Evolutionary conservation across 1,140 invertebrate genomes (phyloP).

Genomic region (Macrotrachela quadricornifera): DNA sequence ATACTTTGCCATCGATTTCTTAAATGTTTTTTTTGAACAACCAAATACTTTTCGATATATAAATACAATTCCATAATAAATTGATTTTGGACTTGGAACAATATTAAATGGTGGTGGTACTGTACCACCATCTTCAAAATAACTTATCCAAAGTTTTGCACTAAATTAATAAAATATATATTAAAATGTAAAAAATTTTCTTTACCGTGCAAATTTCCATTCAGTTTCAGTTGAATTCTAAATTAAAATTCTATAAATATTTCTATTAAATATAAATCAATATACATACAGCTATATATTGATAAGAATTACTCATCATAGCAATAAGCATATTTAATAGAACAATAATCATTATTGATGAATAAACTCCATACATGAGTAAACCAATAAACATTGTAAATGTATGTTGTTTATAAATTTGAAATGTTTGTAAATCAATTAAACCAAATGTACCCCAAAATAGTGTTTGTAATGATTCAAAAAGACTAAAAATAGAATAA

Average conservation of each 20-base stretch:
- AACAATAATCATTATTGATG: constrained; percentile 85
- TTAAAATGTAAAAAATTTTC: no score
- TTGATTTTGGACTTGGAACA: constrained; percentile 29
- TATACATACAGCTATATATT: constrained; percentile 60
- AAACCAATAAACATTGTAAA: constrained; percentile 28
- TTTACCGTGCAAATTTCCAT: constrained; percentile 79
- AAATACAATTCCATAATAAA: constrained; percentile 64
- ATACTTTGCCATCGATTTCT: constrained; percentile 29
- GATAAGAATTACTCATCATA: constrained; percentile 96
- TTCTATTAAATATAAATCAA: background rate
- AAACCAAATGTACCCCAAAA: constrained; percentile 93
- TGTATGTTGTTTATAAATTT: constrained; percentile 43
- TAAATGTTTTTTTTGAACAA: constrained; percentile 21
- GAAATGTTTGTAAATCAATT: constrained; percentile 71
- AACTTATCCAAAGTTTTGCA: constrained; percentile 82
- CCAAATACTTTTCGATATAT: constrained; percentile 42
- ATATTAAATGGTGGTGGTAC: constrained; percentile 83
- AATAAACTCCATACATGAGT: constrained; percentile 80
- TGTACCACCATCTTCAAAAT: constrained; percentile 90
- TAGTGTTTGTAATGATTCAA: constrained; percentile 81
- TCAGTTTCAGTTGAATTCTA: constrained; percentile 87
- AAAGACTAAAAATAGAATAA: constrained; percentile 45
- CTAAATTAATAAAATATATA: constrained; percentile 22
- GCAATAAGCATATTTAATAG: constrained; percentile 78
- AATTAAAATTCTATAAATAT: constrained; percentile 3